phyloP scores from a whole-genome alignment of 2,113 vertebrate genomes.

The Microcebus griseorufus region DNA sequence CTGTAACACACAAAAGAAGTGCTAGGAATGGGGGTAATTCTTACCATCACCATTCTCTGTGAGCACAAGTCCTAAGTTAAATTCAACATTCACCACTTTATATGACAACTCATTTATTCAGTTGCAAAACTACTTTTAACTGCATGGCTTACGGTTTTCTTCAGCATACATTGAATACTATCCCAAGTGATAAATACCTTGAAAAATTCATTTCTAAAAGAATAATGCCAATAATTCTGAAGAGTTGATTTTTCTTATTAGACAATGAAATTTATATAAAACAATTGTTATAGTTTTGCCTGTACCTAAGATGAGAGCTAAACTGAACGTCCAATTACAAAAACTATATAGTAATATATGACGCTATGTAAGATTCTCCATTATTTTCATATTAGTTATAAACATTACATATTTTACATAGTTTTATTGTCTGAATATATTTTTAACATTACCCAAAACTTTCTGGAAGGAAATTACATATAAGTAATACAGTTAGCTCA shows the following conservation, averaged over 20 bases:
- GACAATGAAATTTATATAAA: slow-evolving; percentile 4
- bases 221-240: slow-evolving; percentile 23
- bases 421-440: neutral
- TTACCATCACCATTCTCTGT: neutral
- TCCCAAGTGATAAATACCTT: neutral
- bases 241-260: neutral
- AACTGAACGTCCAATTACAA: neutral
- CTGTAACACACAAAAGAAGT: neutral
- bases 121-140: neutral
- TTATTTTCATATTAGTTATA: slow-evolving; percentile 2
- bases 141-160: neutral
- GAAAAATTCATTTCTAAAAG: slow-evolving; percentile 19
- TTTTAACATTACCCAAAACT: neutral
- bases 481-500: neutral
- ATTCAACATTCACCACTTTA: neutral
- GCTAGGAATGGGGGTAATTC: rapidly evolving
- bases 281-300: neutral
- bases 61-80: neutral
- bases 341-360: neutral
- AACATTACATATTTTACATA: neutral
- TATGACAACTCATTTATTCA: neutral
- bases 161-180: neutral
- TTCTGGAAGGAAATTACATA: neutral
- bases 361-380: neutral
- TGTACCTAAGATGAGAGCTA: neutral